These are phyloP conservation scores for Trichomalopsis sarcophagae DNA, from an alignment of 1,140 invertebrate genomes.

Conservation along the genomic window DNA sequence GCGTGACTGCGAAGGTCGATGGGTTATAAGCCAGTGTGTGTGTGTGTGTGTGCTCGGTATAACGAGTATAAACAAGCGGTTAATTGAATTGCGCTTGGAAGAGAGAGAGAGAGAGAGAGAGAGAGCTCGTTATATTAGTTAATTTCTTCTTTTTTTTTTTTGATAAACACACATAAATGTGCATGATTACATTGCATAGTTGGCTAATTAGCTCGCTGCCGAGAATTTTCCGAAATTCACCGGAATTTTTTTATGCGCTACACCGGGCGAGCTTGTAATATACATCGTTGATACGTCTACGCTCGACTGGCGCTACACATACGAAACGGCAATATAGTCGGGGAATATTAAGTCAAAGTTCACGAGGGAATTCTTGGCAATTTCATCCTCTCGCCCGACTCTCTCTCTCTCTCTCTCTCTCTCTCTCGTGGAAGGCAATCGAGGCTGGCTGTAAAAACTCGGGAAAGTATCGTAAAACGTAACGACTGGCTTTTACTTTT, in stretches of 20 bases:
- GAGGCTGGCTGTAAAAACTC: slow-evolving; percentile 1
- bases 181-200: too few relatives aligned
- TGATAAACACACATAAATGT: too few relatives aligned
- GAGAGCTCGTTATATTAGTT: too few relatives aligned
- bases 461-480: neutral
- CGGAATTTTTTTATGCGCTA: neutral
- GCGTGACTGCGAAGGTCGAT: neutral
- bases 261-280: neutral
- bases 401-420: neutral
- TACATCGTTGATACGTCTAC: neutral
- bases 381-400: neutral
- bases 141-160: neutral
- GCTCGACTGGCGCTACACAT: too few relatives aligned
- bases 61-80: neutral
- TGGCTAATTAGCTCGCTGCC: neutral
- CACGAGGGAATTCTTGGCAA: neutral
- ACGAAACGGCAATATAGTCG: neutral
- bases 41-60: too few relatives aligned
- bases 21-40: neutral
- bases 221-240: too few relatives aligned
- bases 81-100: neutral
- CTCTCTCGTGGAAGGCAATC: neutral
- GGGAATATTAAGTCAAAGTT: slow-evolving; percentile 4
- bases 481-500: slow-evolving; percentile 22
- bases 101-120: too few relatives aligned